These are phyloP conservation scores for Platalea minor DNA, from an alignment of 2,797 vertebrate species.

Conservation along the genomic window DNA sequence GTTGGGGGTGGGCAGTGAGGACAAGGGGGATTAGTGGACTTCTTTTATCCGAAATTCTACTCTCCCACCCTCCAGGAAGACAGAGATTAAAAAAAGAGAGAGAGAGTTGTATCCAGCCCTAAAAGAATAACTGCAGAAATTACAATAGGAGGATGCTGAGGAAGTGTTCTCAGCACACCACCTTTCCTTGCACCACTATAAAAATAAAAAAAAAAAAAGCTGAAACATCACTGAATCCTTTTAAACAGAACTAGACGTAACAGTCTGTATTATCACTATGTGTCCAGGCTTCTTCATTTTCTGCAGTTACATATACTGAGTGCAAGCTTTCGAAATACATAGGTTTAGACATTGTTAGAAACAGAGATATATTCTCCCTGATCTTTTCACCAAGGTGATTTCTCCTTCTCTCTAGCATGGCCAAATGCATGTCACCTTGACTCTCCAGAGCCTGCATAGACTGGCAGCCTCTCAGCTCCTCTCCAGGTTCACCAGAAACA, in stretches of 20 bases:
- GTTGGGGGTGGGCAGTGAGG: not conserved
- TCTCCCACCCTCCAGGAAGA: not conserved
- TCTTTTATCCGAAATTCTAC: not conserved
- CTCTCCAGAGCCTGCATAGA: not conserved
- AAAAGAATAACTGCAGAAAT: not conserved
- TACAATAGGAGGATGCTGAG: not conserved
- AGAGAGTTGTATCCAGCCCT: not conserved
- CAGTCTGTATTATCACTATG: not conserved
- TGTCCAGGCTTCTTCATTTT: not conserved
- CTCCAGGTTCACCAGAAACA: not conserved
- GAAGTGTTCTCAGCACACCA: not conserved
- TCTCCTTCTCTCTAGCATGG: not conserved
- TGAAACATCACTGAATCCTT: not conserved
- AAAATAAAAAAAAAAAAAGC: not conserved
- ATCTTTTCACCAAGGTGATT: not conserved
- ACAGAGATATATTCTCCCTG: not conserved
- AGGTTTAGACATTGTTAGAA: not conserved
- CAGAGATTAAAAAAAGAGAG: not conserved
- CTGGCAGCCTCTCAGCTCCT: not conserved
- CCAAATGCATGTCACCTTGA: not conserved
- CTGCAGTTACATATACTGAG: not conserved
- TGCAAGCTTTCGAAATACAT: not conserved
- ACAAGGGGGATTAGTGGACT: not conserved
- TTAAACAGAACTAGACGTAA: not conserved
- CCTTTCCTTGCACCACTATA: not conserved